Conservation (phyloP, 1,140 invertebrate species). For the Pseudomyrmex flavicornis region DNA sequence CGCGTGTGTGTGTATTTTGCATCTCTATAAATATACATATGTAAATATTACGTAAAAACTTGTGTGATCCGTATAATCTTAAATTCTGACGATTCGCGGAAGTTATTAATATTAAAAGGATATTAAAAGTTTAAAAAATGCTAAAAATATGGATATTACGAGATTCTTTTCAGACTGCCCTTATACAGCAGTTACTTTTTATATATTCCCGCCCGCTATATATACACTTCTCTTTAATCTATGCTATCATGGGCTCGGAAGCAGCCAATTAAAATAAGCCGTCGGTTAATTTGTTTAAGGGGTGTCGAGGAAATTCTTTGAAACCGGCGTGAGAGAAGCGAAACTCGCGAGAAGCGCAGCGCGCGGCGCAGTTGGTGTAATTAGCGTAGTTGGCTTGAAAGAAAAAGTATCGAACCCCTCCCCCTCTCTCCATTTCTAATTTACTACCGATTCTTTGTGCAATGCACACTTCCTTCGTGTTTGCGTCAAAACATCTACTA, state of each 20-base stretch:
- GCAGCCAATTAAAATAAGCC: conserved; percentile 21
- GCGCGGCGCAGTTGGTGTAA: neutral
- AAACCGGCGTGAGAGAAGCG: neutral
- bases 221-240: conserved; percentile 14
- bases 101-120: conserved; percentile 11
- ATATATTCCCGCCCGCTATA: neutral
- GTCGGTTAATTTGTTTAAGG: conserved; percentile 33
- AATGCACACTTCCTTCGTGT: neutral
- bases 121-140: conserved; percentile 26
- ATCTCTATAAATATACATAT: too few relatives aligned
- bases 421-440: neutral
- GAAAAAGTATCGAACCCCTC: neutral
- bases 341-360: neutral
- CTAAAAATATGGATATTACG: conserved; percentile 9
- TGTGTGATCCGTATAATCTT: neutral
- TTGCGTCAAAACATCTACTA: too few relatives aligned
- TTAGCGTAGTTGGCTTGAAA: neutral
- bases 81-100: neutral
- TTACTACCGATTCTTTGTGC: neutral
- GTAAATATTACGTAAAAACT: too few relatives aligned
- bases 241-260: conserved; percentile 14
- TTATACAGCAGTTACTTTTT: conserved; percentile 3
- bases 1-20: too few relatives aligned
- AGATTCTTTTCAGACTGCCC: neutral
- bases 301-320: conserved; percentile 16